Conservation (phyloP, 53 echinoderm and acorn worm genomes). For the Pentamera pediparva region DNA sequence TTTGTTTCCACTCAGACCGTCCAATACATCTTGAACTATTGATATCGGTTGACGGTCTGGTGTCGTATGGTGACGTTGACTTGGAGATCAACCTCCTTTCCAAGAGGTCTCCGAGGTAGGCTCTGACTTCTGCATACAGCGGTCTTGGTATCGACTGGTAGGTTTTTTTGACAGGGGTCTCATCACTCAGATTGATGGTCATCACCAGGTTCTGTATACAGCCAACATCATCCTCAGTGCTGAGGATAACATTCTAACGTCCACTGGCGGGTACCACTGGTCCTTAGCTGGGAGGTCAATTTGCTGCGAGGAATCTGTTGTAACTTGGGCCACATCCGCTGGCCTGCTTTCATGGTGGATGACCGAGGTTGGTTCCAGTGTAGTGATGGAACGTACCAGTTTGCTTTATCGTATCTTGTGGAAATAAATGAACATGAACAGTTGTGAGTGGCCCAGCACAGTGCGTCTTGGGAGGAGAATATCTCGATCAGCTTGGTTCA, state of each 20-base stretch:
- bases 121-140: slow-evolving; percentile 11
- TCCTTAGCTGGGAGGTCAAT: too few relatives aligned
- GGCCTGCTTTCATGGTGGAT: not conserved
- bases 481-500: not conserved
- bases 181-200: not conserved
- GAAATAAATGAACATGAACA: too few relatives aligned
- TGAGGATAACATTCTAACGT: slow-evolving; percentile 24
- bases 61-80: not conserved
- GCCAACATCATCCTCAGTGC: slow-evolving; percentile 20
- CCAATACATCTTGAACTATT: slow-evolving; percentile 21
- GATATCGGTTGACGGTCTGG: slow-evolving; percentile 29
- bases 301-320: too few relatives aligned
- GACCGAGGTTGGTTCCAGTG: too few relatives aligned
- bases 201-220: not conserved
- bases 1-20: slow-evolving; percentile 20
- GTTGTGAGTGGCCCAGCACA: not conserved
- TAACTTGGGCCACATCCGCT: not conserved
- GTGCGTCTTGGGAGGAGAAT: not conserved
- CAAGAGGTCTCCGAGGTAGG: slow-evolving; percentile 1
- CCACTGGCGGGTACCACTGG: slow-evolving; percentile 28
- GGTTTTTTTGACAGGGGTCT: not conserved
- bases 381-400: not conserved
- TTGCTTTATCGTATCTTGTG: not conserved
- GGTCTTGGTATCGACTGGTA: not conserved
- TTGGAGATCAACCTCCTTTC: not conserved